Conservation (phyloP, 2,113 vertebrate species). For the Oxygymnocypris stewartii region DNA sequence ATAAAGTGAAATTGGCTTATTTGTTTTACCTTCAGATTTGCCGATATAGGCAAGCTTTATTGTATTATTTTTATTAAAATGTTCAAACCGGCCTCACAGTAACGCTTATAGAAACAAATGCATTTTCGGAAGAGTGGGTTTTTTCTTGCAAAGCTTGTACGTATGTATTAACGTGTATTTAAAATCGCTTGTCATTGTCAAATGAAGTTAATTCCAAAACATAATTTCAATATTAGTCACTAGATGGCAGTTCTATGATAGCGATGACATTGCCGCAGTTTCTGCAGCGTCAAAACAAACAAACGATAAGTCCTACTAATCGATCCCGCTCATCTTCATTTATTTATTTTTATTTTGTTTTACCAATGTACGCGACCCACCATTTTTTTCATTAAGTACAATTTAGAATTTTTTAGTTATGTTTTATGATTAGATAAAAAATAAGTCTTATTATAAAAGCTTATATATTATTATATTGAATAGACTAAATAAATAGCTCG, state of each 20-base stretch:
- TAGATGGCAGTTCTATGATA: neutral
- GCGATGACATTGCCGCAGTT: neutral
- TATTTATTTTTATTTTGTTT: too few relatives aligned
- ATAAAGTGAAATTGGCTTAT: neutral
- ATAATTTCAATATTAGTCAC: neutral
- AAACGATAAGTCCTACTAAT: conserved; percentile 19
- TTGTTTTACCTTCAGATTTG: neutral
- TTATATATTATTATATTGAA: neutral
- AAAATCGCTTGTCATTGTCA: neutral
- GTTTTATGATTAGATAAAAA: neutral
- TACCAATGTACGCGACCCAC: too few relatives aligned
- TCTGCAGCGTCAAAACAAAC: neutral
- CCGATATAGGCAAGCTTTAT: neutral
- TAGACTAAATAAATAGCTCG: neutral
- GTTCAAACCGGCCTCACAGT: neutral
- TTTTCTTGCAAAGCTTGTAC: neutral
- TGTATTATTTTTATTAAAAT: neutral
- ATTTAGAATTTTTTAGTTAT: neutral
- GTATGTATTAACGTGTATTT: too few relatives aligned
- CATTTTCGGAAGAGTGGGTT: neutral
- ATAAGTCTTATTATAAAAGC: neutral
- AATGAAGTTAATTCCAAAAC: neutral
- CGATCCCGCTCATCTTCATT: neutral
- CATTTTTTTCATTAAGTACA: neutral
- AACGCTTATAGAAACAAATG: neutral